A percentile compares a stretch with the other conserved stretches of the same genome.
phyloP scores from a whole-genome alignment of 2,888 invertebrate genomes.

The Colletes collaris region DNA sequence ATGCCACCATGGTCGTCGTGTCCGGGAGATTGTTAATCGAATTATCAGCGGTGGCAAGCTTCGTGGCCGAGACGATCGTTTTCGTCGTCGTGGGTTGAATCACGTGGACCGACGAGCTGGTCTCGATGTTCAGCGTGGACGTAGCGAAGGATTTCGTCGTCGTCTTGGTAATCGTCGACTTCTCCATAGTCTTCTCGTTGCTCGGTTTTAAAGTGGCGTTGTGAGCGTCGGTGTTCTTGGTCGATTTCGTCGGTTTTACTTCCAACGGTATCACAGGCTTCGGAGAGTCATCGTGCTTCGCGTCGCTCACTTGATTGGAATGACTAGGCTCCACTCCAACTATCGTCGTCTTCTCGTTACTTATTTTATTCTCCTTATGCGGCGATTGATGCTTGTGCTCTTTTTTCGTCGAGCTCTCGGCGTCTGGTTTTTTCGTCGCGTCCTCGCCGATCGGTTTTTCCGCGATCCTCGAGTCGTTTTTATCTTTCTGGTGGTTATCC shows the following conservation, averaged over 20 bases:
- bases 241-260: conserved; percentile 56
- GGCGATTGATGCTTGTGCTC: conserved; percentile 73
- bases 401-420: conserved; percentile 62
- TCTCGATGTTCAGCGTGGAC: conserved; percentile 78
- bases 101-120: conserved; percentile 78
- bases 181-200: conserved; percentile 40
- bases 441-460: conserved; percentile 5
- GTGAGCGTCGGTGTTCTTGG: conserved; percentile 38
- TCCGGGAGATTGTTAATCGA: conserved; percentile 1
- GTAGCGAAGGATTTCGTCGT: conserved; percentile 51
- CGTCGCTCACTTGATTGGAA: conserved; percentile 2
- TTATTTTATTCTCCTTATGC: conserved; percentile 72
- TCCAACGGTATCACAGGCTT: conserved; percentile 62
- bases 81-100: conserved; percentile 76
- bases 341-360: conserved; percentile 74
- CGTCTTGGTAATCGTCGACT: conserved; percentile 17
- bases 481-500: conserved; percentile 18
- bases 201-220: conserved; percentile 22
- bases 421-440: conserved; percentile 33
- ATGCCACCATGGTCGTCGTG: conserved; percentile 47
- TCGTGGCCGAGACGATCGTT: conserved; percentile 66
- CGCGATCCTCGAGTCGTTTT: conserved; percentile 9
- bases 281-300: conserved; percentile 53
- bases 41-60: conserved; percentile 32
- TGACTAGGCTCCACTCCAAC: conserved; percentile 67